Base-by-base conservation (phyloP, 2,888 invertebrate species). In the Xestia c-nigrum region DNA sequence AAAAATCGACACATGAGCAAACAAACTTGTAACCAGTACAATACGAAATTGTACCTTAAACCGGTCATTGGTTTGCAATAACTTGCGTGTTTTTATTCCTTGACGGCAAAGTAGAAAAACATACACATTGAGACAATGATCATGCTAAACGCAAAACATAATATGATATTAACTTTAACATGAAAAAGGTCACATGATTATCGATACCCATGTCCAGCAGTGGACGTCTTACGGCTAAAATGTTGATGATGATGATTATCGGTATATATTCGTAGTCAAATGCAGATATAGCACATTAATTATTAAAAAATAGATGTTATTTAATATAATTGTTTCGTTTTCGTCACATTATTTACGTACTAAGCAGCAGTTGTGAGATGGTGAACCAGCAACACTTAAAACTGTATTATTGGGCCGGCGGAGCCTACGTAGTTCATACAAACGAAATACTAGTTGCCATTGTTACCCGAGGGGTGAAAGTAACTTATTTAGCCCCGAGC, bases 31-130 rank as follows among this genome's bases (percentile, higher is more conserved):
- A 71, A 47, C 59, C 71, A 43, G 74, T 77, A 84, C 81, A 84
- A 84, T 81, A 72, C 68, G 81, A 72, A 81, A 69, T 84, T 80
- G 84, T 84, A 78, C 72, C 81, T 81, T 74, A 74, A 69, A 81
- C 84, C 84, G 57, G 72, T 72, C 78, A 74, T 40, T 7, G 55
- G 55, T n/a, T 12, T 57, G 12, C 5, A 6, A 12, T 38, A 21
- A 38, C 21, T 63, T 63, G 38, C 40, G 12, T 40, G 14, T 24
- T 57, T 57, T 57, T 14, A 57, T 24, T 14, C 5, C 14, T 57
- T 24, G 24, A 0, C 61, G 19, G 40, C 40, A 40, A 7, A 40
- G 40, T 0, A 40, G 40, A 40, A 40, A 40, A 40, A 40, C 7
- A 40, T 7, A 40, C 40, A 40, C 6, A 6, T 40, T 40, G 40